phyloP scores from a whole-genome alignment of 2,113 vertebrate genomes.

The Strix uralensis region DNA sequence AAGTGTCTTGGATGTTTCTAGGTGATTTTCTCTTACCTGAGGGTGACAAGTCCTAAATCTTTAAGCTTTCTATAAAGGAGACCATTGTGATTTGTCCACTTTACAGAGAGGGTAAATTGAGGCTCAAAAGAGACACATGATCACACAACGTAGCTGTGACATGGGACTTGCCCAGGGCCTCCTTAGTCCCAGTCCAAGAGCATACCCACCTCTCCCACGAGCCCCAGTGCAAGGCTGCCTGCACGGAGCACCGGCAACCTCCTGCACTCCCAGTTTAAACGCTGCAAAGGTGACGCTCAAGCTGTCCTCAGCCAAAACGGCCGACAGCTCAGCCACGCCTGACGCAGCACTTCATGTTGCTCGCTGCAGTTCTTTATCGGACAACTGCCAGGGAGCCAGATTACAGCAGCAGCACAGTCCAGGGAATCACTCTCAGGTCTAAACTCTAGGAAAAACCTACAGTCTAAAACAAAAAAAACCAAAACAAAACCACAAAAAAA shows the following conservation, averaged over 20 bases:
- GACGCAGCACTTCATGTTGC: background rate
- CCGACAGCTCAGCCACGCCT: background rate
- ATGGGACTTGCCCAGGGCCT: background rate
- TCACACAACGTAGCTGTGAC: fast-evolving
- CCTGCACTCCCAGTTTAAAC: background rate
- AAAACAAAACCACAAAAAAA: background rate
- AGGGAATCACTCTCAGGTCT: background rate
- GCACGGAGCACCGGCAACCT: background rate
- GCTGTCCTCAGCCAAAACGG: background rate
- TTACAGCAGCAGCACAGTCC: background rate
- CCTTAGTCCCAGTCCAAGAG: background rate
- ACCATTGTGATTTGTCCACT: background rate
- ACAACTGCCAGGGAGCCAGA: background rate
- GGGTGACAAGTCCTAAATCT: background rate
- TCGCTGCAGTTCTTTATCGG: background rate
- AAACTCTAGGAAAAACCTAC: background rate
- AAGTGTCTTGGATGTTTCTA: background rate
- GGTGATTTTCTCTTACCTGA: background rate
- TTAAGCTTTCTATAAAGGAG: background rate
- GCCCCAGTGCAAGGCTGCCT: background rate
- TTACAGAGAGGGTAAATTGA: background rate
- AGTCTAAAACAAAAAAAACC: background rate
- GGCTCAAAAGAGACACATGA: background rate
- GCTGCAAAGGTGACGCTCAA: fast-evolving
- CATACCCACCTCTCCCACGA: background rate